phyloP scores from a whole-genome alignment of 2,113 vertebrate genomes.

The Rhynchomys soricoides region DNA sequence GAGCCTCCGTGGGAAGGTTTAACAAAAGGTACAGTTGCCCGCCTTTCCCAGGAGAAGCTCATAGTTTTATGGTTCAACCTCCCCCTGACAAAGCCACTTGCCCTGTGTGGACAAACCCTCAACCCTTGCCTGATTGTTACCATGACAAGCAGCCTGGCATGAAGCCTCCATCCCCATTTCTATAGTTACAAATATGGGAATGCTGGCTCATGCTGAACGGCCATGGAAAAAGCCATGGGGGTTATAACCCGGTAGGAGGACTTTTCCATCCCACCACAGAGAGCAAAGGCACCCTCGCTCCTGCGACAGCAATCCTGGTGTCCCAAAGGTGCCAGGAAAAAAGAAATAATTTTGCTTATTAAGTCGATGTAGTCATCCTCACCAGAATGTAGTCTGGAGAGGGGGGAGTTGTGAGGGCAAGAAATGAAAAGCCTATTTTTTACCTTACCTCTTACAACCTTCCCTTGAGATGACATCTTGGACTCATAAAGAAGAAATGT shows the following conservation, averaged over 20 bases:
- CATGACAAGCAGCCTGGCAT: not conserved
- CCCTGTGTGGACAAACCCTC: conserved; percentile 25
- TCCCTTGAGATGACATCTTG: conserved; percentile 17
- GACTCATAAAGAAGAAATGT: not conserved
- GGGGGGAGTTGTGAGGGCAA: not conserved
- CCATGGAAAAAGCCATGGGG: not conserved
- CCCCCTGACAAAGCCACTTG: not conserved
- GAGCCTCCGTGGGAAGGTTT: conserved; percentile 38
- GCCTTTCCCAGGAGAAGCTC: conserved; percentile 51
- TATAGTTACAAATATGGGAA: not conserved
- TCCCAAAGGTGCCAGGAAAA: not conserved
- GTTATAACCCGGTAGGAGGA: not conserved
- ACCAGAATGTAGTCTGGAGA: not conserved
- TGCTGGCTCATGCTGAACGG: not conserved
- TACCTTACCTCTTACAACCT: not conserved
- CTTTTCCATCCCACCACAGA: not conserved
- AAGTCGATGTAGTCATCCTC: not conserved
- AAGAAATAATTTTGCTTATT: conserved; percentile 40
- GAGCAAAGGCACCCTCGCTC: not conserved
- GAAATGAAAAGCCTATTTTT: not conserved
- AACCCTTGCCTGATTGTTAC: conserved; percentile 25
- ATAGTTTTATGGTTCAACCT: conserved; percentile 3
- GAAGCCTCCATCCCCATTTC: not conserved
- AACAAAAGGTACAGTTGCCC: conserved; percentile 47
- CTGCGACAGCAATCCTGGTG: not conserved